phyloP scores from a whole-genome alignment of 2,113 vertebrate genomes.

The Oostethus manadensis region DNA sequence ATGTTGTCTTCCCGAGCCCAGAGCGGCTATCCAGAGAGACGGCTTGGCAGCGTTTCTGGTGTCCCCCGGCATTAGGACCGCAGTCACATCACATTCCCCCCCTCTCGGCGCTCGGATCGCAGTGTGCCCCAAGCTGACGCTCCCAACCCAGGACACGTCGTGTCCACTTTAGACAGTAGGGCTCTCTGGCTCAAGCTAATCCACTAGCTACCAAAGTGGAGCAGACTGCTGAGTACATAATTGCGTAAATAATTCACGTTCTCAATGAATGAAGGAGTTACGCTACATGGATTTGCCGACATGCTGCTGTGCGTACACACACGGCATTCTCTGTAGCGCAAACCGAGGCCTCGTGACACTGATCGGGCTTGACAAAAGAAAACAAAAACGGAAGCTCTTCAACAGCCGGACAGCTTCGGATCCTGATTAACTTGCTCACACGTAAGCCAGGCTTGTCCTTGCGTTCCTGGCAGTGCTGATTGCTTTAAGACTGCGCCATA shows the following conservation, averaged over 20 bases:
- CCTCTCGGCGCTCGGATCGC: conserved; percentile 38
- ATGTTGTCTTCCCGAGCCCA: conserved; percentile 44
- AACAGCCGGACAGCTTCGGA: not conserved
- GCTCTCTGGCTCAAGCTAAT: conserved; percentile 48
- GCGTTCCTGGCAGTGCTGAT: too few species aligned
- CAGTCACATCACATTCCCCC: conserved; percentile 66
- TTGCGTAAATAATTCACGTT: conserved; percentile 55
- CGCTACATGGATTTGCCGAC: conserved; percentile 15
- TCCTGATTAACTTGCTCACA: too few species aligned
- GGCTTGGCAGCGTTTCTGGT: conserved; percentile 53
- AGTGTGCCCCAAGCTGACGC: conserved; percentile 50
- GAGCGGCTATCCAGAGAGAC: conserved; percentile 43
- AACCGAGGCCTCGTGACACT: conserved; percentile 12
- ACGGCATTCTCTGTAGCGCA: conserved; percentile 16
- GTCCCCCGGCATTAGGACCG: conserved; percentile 58
- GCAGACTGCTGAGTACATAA: conserved; percentile 49
- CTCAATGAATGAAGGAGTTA: conserved; percentile 42
- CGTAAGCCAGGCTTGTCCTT: too few species aligned
- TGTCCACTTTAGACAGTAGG: conserved; percentile 55
- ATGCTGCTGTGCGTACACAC: conserved; percentile 30
- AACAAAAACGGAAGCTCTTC: conserved; percentile 4
- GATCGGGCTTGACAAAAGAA: conserved; percentile 19
- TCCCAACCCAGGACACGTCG: conserved; percentile 56
- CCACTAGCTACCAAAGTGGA: conserved; percentile 55
- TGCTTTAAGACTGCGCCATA: too few species aligned